Evolutionary conservation across 2,888 invertebrate genomes (phyloP), one percentile per base, ranked within the genome.

Genomic region (Stenoptilia bipunctidactyla): DNA sequence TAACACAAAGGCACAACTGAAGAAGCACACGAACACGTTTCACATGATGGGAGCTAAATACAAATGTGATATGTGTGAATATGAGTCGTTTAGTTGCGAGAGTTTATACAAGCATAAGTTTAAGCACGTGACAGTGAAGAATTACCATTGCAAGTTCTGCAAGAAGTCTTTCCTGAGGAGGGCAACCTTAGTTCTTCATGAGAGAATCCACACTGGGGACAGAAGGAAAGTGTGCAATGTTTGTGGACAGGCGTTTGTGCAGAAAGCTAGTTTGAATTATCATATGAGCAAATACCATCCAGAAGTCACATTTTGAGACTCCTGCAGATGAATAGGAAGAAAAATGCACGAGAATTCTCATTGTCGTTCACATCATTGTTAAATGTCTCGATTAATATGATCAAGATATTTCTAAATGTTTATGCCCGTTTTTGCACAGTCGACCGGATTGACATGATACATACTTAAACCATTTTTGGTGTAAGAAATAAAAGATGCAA

Each of bases 281-380:
- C 79, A 82, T 27, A 79, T 80, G 80, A 51, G 63, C 0, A 83
- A 76, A 34, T 69, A 79, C 38, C 80, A 82, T 43, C 79, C 82
- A 0, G 70, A 59, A n/a, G 74, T 75, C 1, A 65, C 66, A 27
- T 79, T 59, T 51, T 75, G 30, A 30, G n/a, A n/a, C n/a, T n/a
- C n/a, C n/a, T n/a, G n/a, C n/a, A n/a, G n/a, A n/a, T n/a, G n/a
- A n/a, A n/a, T n/a, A n/a, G n/a, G n/a, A n/a, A n/a, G n/a, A n/a
- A n/a, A n/a, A n/a, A n/a, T n/a, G n/a, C n/a, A n/a, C n/a, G n/a
- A n/a, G n/a, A n/a, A n/a, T n/a, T n/a, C n/a, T n/a, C n/a, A n/a
- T n/a, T n/a, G n/a, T n/a, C n/a, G n/a, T n/a, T n/a, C n/a, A n/a
- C n/a, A n/a, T n/a, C n/a, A n/a, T n/a, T n/a, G n/a, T n/a, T n/a